phyloP scores from a whole-genome alignment of 2,113 vertebrate genomes.

The Capreolus pygargus region DNA sequence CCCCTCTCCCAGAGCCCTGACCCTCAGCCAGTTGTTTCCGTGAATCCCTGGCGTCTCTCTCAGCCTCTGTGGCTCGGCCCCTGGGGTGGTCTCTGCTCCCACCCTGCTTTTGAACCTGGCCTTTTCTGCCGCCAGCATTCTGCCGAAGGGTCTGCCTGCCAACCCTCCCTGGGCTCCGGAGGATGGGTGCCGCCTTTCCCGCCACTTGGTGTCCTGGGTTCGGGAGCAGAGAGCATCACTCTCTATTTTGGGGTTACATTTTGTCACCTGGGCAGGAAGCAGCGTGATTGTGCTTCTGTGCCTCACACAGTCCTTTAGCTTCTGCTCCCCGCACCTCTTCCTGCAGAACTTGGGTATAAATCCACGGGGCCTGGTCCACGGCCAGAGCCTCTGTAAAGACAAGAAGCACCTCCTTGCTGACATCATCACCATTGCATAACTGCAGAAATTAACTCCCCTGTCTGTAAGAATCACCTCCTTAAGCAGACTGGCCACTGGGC shows the following conservation, averaged over 20 bases:
- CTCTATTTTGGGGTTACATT: neutral
- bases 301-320: neutral
- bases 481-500: neutral
- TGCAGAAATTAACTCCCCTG: neutral
- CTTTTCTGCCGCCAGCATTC: neutral
- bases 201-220: neutral
- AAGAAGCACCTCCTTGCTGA: neutral
- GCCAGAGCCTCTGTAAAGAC: neutral
- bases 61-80: neutral
- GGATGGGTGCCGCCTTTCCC: accelerated
- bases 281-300: neutral
- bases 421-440: accelerated
- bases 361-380: neutral
- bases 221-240: neutral
- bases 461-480: neutral
- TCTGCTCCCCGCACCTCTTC: neutral
- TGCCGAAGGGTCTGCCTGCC: neutral
- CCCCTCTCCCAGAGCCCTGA: neutral
- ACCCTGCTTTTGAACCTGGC: neutral
- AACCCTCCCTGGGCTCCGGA: accelerated
- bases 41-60: neutral
- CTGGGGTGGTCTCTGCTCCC: neutral
- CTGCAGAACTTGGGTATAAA: neutral
- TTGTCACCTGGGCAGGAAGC: neutral
- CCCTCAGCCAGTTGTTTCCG: neutral